Evolutionary conservation across 2,113 vertebrate species (phyloP).

Genomic region (Macrotus californicus): DNA sequence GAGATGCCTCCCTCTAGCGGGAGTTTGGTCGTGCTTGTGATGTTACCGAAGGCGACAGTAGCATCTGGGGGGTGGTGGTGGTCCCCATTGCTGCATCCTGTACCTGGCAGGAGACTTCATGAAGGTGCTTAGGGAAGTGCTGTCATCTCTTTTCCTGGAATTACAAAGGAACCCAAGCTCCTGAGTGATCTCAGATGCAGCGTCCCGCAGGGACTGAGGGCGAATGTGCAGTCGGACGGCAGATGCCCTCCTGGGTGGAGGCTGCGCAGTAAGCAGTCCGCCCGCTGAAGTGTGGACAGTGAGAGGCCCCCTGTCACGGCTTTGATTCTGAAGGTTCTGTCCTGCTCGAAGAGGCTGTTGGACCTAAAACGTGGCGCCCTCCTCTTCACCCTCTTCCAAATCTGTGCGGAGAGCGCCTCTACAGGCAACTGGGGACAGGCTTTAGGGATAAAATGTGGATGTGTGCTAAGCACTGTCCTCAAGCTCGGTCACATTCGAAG

Average conservation of each 20-base stretch:
- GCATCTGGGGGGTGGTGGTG: constrained; percentile 79
- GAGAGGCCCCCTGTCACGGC: constrained; percentile 72
- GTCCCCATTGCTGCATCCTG: constrained; percentile 84
- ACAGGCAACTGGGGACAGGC: constrained; percentile 85
- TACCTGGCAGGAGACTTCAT: constrained; percentile 82
- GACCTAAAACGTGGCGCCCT: constrained; percentile 87
- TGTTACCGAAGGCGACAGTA: constrained; percentile 74
- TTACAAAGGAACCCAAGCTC: constrained; percentile 69
- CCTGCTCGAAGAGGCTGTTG: constrained; percentile 75
- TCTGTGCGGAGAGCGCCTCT: constrained; percentile 83
- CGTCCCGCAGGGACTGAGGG: constrained; percentile 90
- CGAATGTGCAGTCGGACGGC: constrained; percentile 88
- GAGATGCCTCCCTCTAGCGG: constrained; percentile 89
- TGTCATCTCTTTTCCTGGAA: constrained; percentile 29
- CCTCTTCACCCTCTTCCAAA: constrained; percentile 87
- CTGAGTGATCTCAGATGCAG: constrained; percentile 89
- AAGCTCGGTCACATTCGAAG: not conserved
- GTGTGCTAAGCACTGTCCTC: constrained; percentile 89
- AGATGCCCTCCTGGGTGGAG: constrained; percentile 88
- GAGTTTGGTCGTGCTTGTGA: constrained; percentile 82
- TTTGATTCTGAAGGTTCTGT: constrained; percentile 60
- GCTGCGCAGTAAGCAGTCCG: constrained; percentile 75
- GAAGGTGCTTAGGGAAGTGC: constrained; percentile 75
- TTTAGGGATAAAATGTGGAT: constrained; percentile 91
- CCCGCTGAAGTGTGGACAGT: constrained; percentile 66